These are phyloP conservation scores for Iphiclides podalirius DNA, from an alignment of 2,888 invertebrate species.

Conservation along the genomic window DNA sequence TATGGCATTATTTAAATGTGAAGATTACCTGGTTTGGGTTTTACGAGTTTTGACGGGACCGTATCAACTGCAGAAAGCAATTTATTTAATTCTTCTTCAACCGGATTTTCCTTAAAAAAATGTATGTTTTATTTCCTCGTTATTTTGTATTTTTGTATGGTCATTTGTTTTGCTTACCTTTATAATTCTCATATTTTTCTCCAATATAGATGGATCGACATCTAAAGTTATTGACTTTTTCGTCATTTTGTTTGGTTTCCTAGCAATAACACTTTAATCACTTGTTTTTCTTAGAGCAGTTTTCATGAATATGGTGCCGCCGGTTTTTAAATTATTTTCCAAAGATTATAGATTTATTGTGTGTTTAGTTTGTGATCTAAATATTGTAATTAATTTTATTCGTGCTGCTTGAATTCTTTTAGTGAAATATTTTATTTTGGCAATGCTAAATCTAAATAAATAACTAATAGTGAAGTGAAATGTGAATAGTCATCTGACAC, in stretches of 20 bases:
- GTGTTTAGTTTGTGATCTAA: no score
- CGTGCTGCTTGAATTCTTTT: no score
- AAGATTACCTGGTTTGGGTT: constrained; percentile 83
- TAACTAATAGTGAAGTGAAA: no score
- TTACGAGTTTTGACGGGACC: constrained; percentile 81
- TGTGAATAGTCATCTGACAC: no score
- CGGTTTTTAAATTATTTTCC: no score
- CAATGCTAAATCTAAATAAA: no score
- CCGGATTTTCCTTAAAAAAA: constrained; percentile 66
- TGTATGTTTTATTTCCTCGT: constrained; percentile 12
- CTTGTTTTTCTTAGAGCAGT: no score
- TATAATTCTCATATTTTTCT: constrained; percentile 76
- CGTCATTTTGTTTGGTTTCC: constrained; percentile 49
- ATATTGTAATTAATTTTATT: no score
- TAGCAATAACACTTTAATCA: constrained; percentile 1
- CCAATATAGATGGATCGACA: constrained; percentile 80
- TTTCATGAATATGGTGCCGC: no score
- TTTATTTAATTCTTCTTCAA: constrained; percentile 82
- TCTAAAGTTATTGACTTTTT: constrained; percentile 79
- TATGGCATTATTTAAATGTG: background rate
- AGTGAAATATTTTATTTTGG: no score
- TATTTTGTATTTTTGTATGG: background rate
- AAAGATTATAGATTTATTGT: no score
- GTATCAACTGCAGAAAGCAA: constrained; percentile 70
- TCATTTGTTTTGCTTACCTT: constrained; percentile 42